A percentile compares a stretch with the other conserved stretches of the same genome.
phyloP scores from a whole-genome alignment of 2,113 vertebrate species.

The Cebus imitator region DNA sequence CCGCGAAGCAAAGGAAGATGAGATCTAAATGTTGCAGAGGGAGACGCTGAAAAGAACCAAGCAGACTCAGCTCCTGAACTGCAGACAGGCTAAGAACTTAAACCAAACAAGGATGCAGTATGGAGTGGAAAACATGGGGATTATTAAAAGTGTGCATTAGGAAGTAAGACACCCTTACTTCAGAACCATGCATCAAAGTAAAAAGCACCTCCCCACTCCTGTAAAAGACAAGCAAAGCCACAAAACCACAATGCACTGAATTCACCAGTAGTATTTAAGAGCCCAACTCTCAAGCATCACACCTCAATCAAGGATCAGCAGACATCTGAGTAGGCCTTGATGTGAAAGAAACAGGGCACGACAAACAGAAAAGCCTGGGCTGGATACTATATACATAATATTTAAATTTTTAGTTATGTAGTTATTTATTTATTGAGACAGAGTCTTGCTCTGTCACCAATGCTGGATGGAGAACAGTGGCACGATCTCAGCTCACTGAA shows the following conservation, averaged over 20 bases:
- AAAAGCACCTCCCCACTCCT: not conserved
- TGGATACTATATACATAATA: not conserved
- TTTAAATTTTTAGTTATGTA: not conserved
- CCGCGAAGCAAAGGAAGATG: slow-evolving; percentile 21
- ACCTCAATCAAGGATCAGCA: not conserved
- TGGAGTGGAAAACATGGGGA: not conserved
- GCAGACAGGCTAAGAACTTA: not conserved
- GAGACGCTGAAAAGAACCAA: not conserved
- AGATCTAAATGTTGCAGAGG: not conserved
- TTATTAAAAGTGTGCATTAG: not conserved
- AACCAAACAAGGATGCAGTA: not conserved
- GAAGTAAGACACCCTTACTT: not conserved
- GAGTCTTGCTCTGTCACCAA: no score
- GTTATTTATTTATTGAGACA: no score
- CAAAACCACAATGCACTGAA: not conserved
- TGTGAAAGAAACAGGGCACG: not conserved
- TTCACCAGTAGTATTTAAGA: not conserved
- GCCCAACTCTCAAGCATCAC: not conserved
- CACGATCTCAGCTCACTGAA: no score
- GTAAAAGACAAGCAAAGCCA: not conserved
- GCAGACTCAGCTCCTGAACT: not conserved
- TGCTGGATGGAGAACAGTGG: no score
- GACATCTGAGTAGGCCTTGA: not conserved
- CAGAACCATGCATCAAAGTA: not conserved
- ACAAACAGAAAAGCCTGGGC: not conserved